Evolutionary conservation across 2,113 vertebrate species (phyloP).

Genomic region (Perca flavescens): DNA sequence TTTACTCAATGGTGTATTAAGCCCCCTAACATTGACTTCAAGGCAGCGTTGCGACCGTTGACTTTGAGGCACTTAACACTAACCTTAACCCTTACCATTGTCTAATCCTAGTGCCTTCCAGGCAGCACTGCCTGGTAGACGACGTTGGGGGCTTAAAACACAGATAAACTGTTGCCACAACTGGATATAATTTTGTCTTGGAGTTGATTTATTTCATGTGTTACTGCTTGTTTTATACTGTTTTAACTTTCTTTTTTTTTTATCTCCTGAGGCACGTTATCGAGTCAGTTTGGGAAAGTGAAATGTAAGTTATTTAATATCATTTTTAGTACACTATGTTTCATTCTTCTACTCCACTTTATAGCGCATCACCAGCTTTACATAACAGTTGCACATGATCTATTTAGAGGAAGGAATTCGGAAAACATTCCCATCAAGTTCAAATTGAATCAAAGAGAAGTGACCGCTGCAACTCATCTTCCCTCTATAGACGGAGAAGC

Average conservation of each 20-base stretch:
- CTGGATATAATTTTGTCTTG: neutral
- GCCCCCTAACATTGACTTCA: no score
- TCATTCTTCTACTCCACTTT: neutral
- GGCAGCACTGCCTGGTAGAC: no score
- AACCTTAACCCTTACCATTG: no score
- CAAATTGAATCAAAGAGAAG: conserved; percentile 60
- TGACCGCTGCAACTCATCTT: conserved; percentile 52
- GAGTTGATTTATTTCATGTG: neutral
- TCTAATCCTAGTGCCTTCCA: no score
- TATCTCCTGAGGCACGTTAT: neutral
- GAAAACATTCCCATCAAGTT: conserved; percentile 58
- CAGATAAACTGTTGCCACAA: no score
- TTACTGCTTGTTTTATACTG: neutral
- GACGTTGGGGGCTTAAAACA: no score
- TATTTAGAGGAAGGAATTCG: conserved; percentile 8
- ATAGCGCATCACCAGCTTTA: neutral
- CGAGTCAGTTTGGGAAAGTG: neutral
- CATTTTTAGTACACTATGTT: no score
- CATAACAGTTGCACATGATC: conserved; percentile 40
- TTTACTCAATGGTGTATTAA: no score
- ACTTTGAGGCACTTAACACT: no score
- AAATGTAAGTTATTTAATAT: neutral
- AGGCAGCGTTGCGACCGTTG: no score
- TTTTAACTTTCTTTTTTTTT: no score
- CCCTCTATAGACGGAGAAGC: conserved; percentile 24